These are phyloP conservation scores for Antennarius striatus DNA, from an alignment of 2,113 vertebrate genomes.

Conservation along the genomic window DNA sequence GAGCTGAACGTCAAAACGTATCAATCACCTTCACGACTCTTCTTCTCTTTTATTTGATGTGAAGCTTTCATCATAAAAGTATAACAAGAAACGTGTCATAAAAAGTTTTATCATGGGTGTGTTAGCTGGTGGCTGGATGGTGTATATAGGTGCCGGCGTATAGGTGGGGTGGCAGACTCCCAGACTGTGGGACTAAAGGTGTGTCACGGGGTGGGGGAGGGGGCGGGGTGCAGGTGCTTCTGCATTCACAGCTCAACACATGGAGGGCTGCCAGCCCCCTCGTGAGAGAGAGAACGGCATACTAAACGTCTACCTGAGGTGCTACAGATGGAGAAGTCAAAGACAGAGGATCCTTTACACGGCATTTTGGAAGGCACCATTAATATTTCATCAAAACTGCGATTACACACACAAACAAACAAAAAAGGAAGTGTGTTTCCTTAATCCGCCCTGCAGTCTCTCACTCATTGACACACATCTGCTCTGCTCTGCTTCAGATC, in stretches of 20 bases:
- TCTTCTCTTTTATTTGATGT: conserved; percentile 41
- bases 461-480: conserved; percentile 55
- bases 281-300: conserved; percentile 64
- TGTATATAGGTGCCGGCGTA: not conserved
- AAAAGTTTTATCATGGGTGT: conserved; percentile 32
- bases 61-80: conserved; percentile 25
- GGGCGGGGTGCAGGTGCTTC: conserved; percentile 36
- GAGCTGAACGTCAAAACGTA: conserved; percentile 45
- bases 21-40: conserved; percentile 40
- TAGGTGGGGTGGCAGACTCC: conserved; percentile 39
- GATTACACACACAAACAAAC: conserved; percentile 79
- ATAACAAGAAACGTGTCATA: not conserved
- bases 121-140: conserved; percentile 18
- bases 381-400: conserved; percentile 80
- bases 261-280: conserved; percentile 61
- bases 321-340: conserved; percentile 79
- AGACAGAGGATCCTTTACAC: conserved; percentile 77
- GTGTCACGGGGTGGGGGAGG: conserved; percentile 58
- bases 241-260: conserved; percentile 73
- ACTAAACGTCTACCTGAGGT: conserved; percentile 77
- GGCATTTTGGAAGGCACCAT: conserved; percentile 76
- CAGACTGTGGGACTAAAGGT: conserved; percentile 63
- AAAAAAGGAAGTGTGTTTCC: conserved; percentile 70
- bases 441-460: conserved; percentile 68
- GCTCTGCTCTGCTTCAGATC: conserved; percentile 59